A percentile compares a stretch with the other conserved stretches of the same genome.
These are phyloP conservation scores for Ptilorrhoa leucosticta DNA, from an alignment of 2,113 vertebrate genomes.

Conservation along the genomic window DNA sequence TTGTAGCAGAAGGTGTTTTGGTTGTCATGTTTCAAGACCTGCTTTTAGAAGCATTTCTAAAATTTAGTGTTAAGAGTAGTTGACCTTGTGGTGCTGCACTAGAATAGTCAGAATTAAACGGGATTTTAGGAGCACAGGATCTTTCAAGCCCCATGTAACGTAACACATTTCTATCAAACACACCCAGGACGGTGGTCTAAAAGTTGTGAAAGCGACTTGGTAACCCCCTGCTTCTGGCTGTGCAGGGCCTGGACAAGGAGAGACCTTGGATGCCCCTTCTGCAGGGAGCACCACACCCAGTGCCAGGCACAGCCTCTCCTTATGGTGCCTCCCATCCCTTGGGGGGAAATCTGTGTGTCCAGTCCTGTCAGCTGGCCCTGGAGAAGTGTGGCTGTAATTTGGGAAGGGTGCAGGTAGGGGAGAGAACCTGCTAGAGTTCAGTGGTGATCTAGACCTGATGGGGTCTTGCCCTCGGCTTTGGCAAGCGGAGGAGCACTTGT, in stretches of 20 bases:
- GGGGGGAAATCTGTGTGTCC: not conserved
- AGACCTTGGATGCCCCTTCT: not conserved
- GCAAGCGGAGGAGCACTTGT: not conserved
- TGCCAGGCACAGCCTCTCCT: accelerated
- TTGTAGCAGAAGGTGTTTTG: not conserved
- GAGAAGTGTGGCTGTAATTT: not conserved
- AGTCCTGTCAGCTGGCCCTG: accelerated
- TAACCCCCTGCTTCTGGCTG: not conserved
- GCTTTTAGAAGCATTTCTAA: not conserved
- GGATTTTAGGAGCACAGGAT: not conserved
- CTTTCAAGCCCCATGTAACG: not conserved
- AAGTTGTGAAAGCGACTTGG: not conserved
- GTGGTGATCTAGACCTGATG: not conserved
- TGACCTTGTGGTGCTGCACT: not conserved
- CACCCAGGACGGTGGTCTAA: not conserved
- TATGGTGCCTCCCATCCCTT: accelerated
- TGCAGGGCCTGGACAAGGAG: too few relatives aligned
- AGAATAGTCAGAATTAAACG: not conserved
- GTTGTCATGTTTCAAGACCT: not conserved
- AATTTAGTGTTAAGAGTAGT: not conserved
- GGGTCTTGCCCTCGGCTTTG: not conserved
- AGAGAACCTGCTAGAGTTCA: not conserved
- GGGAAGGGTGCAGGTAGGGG: not conserved
- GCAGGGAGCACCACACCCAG: too few relatives aligned
- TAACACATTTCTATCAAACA: not conserved